Evolutionary conservation across 2,797 vertebrate genomes (phyloP).

Genomic region (Synanceia verrucosa): DNA sequence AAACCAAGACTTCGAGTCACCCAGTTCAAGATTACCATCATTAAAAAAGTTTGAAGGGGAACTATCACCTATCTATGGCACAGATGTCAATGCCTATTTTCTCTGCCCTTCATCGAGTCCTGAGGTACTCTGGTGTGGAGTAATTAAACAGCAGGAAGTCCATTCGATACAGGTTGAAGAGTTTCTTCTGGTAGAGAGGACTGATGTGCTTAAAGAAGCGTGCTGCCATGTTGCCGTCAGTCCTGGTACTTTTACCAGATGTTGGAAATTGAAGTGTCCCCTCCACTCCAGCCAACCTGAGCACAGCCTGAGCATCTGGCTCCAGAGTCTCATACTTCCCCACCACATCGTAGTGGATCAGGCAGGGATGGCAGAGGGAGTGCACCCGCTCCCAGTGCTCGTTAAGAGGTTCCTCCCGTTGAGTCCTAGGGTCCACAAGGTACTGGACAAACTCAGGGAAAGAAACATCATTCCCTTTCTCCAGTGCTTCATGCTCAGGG

Average conservation of each 20-base stretch:
- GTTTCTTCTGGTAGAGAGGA: slow-evolving; percentile 92
- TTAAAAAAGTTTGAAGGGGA: background rate
- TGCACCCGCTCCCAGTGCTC: slow-evolving; percentile 97
- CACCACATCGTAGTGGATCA: slow-evolving; percentile 93
- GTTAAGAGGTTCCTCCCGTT: slow-evolving; percentile 90
- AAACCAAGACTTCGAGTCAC: background rate
- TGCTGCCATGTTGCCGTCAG: slow-evolving; percentile 85
- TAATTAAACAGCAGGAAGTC: slow-evolving; percentile 98
- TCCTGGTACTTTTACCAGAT: slow-evolving; percentile 83
- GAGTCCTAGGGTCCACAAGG: slow-evolving; percentile 91
- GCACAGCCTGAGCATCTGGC: slow-evolving; percentile 88
- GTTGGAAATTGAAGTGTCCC: slow-evolving; percentile 84
- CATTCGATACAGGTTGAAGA: slow-evolving; percentile 95
- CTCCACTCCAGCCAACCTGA: slow-evolving; percentile 84
- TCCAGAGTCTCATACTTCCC: slow-evolving; percentile 95
- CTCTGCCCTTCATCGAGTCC: slow-evolving; percentile 75
- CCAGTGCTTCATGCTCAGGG: slow-evolving; percentile 81
- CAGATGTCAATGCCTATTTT: background rate
- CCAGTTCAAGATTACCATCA: slow-evolving; percentile 43
- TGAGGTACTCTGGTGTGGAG: slow-evolving; percentile 90
- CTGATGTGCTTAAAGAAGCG: slow-evolving; percentile 91
- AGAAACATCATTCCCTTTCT: slow-evolving; percentile 88
- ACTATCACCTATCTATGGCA: background rate
- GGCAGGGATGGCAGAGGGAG: slow-evolving; percentile 95
- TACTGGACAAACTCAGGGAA: slow-evolving; percentile 95